Evolutionary conservation across 2,797 vertebrate species (phyloP).

Genomic region (Aselliscus stoliczkanus): DNA sequence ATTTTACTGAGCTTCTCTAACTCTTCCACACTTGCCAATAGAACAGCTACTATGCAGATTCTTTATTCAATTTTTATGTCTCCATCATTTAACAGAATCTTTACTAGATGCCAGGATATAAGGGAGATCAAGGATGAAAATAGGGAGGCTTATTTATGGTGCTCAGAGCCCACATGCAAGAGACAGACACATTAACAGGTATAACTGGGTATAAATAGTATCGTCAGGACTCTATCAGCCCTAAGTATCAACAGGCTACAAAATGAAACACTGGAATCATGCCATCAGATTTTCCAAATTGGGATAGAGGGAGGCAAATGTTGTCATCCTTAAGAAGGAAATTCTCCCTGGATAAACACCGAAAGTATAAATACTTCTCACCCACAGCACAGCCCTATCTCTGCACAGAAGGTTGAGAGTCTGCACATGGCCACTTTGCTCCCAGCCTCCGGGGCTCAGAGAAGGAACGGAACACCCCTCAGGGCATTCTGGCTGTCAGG

Average conservation of each 20-base stretch:
- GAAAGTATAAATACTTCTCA: not conserved
- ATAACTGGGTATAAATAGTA: not conserved
- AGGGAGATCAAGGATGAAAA: not conserved
- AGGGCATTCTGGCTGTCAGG: not conserved
- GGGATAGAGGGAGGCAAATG: not conserved
- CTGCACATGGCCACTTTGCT: slow-evolving; percentile 44
- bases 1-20: not conserved
- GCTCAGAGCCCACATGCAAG: not conserved
- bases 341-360: not conserved
- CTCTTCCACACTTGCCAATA: not conserved
- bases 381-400: not conserved
- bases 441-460: not conserved
- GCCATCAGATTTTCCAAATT: not conserved
- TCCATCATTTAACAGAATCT: not conserved
- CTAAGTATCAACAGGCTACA: not conserved
- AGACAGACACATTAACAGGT: not conserved
- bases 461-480: slow-evolving; percentile 50
- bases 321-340: not conserved
- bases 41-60: not conserved
- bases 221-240: not conserved
- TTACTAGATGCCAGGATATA: not conserved
- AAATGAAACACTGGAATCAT: not conserved
- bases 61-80: not conserved
- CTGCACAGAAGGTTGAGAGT: not conserved
- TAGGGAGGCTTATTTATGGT: not conserved